A percentile compares a stretch with the other conserved stretches of the same genome.
Conservation (phyloP, 92 coral and sea anemone species). For the Bergia sp. region DNA sequence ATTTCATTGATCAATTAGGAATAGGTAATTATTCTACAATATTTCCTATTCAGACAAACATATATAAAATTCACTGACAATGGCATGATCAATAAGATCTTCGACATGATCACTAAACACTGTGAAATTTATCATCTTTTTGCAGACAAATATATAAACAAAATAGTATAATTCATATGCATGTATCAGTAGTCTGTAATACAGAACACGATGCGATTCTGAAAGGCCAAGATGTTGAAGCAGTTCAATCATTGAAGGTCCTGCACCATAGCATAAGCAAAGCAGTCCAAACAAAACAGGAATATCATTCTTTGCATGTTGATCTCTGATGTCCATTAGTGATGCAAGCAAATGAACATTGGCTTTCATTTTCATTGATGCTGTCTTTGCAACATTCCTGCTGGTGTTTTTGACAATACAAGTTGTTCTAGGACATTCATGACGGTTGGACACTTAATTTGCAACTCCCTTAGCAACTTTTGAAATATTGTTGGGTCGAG, state of each 20-base stretch:
- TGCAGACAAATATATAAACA: no score
- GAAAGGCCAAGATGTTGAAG: constrained; percentile 37
- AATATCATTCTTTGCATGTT: constrained; percentile 46
- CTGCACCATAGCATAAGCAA: constrained; percentile 54
- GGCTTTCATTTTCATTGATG: constrained; percentile 45
- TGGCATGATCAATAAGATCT: no score
- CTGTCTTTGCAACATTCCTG: constrained; percentile 26
- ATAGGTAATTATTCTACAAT: no score
- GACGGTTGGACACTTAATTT: constrained; percentile 30
- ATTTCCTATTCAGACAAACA: no score
- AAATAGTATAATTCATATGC: no score
- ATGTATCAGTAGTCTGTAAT: no score
- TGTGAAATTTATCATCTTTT: no score
- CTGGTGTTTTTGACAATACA: constrained; percentile 10
- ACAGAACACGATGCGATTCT: constrained; percentile 32
- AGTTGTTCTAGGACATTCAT: constrained; percentile 22
- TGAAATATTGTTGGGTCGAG: constrained; percentile 46
- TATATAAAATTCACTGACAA: no score
- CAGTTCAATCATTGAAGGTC: constrained; percentile 47
- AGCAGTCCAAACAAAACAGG: constrained; percentile 53
- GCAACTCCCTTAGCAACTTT: background rate
- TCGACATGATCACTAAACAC: no score
- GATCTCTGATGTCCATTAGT: constrained; percentile 52
- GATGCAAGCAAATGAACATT: constrained; percentile 47
- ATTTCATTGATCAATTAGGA: no score